These are phyloP conservation scores for Cryptophagus acutangulus DNA, from an alignment of 2,888 invertebrate genomes.

Conservation along the genomic window DNA sequence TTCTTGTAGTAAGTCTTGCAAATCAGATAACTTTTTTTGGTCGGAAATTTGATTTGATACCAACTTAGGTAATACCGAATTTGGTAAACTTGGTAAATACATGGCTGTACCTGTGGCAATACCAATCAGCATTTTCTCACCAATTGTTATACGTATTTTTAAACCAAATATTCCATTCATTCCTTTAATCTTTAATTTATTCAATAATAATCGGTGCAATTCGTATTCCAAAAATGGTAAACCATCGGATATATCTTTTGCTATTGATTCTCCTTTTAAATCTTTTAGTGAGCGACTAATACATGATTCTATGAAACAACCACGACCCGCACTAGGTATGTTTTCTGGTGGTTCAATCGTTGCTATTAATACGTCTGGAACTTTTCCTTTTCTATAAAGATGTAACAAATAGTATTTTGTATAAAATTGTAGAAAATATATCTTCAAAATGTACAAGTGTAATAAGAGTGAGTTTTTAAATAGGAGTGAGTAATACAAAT, in stretches of 20 bases:
- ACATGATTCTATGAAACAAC: conserved; percentile 66
- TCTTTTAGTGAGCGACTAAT: conserved; percentile 75
- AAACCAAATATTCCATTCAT: conserved; percentile 93
- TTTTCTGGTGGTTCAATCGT: conserved; percentile 81
- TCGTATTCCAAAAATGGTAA: conserved; percentile 95
- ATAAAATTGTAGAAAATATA: not conserved
- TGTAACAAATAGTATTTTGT: conserved; percentile 7
- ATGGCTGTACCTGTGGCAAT: conserved; percentile 86
- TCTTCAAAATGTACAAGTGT: not conserved
- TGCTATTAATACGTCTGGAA: conserved; percentile 85
- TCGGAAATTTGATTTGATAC: conserved; percentile 62
- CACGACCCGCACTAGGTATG: conserved; percentile 66
- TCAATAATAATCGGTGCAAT: conserved; percentile 82
- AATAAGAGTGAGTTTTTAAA: too few relatives aligned
- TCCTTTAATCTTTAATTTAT: conserved; percentile 87
- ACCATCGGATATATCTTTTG: conserved; percentile 92
- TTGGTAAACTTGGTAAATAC: conserved; percentile 71
- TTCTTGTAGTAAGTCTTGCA: conserved; percentile 65
- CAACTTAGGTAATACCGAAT: conserved; percentile 68
- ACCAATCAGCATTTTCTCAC: conserved; percentile 82
- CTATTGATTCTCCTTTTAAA: conserved; percentile 75
- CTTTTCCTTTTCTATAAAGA: conserved; percentile 65
- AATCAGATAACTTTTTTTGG: conserved; percentile 60
- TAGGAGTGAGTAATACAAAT: too few relatives aligned
- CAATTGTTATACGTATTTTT: conserved; percentile 65